These are phyloP conservation scores for Coranthus polyacanthus DNA, from an alignment of 2,797 vertebrate species.

Conservation along the genomic window DNA sequence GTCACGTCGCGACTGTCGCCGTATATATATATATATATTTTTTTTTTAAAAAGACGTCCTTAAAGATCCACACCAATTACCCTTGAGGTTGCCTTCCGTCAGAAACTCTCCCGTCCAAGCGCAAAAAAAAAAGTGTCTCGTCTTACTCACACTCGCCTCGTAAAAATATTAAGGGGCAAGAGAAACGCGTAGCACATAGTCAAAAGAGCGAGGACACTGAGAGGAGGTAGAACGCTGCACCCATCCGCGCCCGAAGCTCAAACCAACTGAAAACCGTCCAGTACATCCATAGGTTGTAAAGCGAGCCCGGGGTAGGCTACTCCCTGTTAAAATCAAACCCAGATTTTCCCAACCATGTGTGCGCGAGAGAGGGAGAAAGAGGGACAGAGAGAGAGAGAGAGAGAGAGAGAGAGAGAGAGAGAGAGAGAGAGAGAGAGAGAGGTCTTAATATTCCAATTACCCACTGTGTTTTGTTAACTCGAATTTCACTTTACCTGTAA, in stretches of 20 bases:
- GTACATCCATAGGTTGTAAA: conserved; percentile 81
- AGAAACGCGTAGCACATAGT: conserved; percentile 23
- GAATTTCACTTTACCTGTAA: conserved; percentile 45
- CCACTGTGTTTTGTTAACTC: conserved; percentile 28
- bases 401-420: conserved; percentile 12
- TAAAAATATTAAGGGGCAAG: conserved; percentile 17
- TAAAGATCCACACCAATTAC: conserved; percentile 65
- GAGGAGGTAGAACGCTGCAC: conserved; percentile 54
- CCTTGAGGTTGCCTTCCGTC: conserved; percentile 24
- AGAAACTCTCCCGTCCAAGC: conserved; percentile 37
- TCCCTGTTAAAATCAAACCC: conserved; percentile 84
- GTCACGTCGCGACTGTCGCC: conserved; percentile 44
- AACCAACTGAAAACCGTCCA: conserved; percentile 74
- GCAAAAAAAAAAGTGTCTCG: conserved; percentile 13
- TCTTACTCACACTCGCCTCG: conserved; percentile 32
- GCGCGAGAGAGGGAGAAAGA: conserved; percentile 11
- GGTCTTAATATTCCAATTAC: conserved; percentile 9
- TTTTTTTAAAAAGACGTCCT: conserved; percentile 51
- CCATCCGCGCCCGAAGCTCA: conserved; percentile 60
- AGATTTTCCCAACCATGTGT: conserved; percentile 73
- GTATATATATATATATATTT: too few species aligned
- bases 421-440: neutral
- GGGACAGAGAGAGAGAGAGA: neutral
- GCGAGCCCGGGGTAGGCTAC: conserved; percentile 74
- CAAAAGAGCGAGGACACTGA: too few species aligned